Evolutionary conservation across 2,888 invertebrate species (phyloP).

Genomic region (Eudemis profundana): DNA sequence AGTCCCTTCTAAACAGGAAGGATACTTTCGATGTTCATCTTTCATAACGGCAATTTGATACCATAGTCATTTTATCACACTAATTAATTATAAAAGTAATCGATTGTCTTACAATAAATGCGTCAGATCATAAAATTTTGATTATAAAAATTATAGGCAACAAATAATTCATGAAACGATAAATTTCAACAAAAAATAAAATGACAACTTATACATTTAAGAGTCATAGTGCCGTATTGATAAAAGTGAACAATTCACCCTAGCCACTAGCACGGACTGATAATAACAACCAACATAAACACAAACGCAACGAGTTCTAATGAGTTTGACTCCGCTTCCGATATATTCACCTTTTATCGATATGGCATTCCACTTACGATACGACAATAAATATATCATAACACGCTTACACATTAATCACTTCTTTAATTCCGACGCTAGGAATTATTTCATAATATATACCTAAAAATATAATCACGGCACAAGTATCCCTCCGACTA

Average conservation of each 20-base stretch:
- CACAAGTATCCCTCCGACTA: constrained; percentile 86
- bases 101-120: constrained; percentile 86
- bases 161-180: constrained; percentile 83
- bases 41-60: constrained; percentile 84
- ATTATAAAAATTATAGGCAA: constrained; percentile 82
- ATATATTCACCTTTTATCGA: constrained; percentile 84
- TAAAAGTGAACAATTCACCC: constrained; percentile 80
- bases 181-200: constrained; percentile 82
- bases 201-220: constrained; percentile 81
- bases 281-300: constrained; percentile 75
- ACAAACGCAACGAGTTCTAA: constrained; percentile 76
- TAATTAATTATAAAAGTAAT: constrained; percentile 85
- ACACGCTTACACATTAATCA: constrained; percentile 86
- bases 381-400: constrained; percentile 83
- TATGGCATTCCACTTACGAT: constrained; percentile 85
- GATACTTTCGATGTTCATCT: constrained; percentile 86
- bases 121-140: constrained; percentile 86
- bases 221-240: constrained; percentile 84
- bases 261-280: constrained; percentile 65
- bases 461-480: constrained; percentile 86
- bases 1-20: constrained; percentile 86
- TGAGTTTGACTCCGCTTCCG: constrained; percentile 84
- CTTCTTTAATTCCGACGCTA: constrained; percentile 86
- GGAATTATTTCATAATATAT: constrained; percentile 86
- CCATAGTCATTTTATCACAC: constrained; percentile 84